Evolutionary conservation across 2,888 invertebrate genomes (phyloP), one percentile per base, ranked within the genome.

Genomic region (Sepiola atlantica): DNA sequence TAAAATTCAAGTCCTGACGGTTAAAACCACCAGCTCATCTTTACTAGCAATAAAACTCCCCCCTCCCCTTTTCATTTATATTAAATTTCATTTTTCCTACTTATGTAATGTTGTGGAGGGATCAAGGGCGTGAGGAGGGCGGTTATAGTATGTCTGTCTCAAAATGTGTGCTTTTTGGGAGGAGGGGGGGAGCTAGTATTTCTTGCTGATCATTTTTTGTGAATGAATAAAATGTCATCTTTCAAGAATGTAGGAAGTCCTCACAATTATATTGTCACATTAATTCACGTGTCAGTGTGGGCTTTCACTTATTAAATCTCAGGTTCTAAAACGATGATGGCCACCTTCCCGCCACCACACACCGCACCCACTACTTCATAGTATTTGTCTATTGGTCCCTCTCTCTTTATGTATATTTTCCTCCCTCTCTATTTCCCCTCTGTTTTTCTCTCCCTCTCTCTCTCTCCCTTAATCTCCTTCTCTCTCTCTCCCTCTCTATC

Each of bases 261-360:
- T 4, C 28, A 32, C 32, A 77, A 57, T 93, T 77, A 77, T 28
- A 28, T 54, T 91, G 55, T 94, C 94, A 77, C 94, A 77, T 90
- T 94, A 32, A 10, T 90, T 94, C 24, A 14, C 16, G 2, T n/a
- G n/a, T 77, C 77, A 77, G n/a, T 77, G 32, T 77, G n/a, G 77
- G 77, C 93, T 95, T 91, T 94, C 90, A 90, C 94, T 94, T 93
- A 94, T 94, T 94, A 94, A 45, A 28, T 94, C 94, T 94, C 94
- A 6, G 94, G 45, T 55, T 94, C 94, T 94, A 21, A 55, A 77
- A n/a, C n/a, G 4, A 77, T 77, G 77, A 77, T n/a, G n/a, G n/a
- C n/a, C 77, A 32, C 3, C 12, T n/a, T n/a, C 45, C 10, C n/a
- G 32, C 77, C 45, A 45, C 4, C 45, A 2, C 2, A 45, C 45